Percentiles rank a stretch among this genome's conserved stretches.
phyloP scores from a whole-genome alignment of 2,888 invertebrate genomes.

The Aleiodes leptofemur region DNA sequence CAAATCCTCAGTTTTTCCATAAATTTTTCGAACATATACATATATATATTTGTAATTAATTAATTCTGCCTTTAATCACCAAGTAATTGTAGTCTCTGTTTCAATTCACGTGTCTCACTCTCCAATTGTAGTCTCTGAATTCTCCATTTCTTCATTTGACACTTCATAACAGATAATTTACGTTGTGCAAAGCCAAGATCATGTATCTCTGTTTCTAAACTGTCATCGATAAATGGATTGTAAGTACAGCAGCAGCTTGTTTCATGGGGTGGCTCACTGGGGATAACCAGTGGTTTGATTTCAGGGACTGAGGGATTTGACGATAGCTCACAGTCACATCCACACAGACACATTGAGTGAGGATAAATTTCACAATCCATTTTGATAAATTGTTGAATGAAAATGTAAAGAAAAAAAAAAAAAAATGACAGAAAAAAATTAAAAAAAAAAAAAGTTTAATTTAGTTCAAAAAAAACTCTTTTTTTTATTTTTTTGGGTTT shows the following conservation, averaged over 20 bases:
- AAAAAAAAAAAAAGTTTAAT: no score
- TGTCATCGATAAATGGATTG: slow-evolving; percentile 65
- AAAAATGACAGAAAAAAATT: no score
- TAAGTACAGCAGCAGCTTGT: slow-evolving; percentile 66
- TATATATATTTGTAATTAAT: slow-evolving; percentile 14
- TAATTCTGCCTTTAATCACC: slow-evolving; percentile 7
- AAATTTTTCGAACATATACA: neutral
- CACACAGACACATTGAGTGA: slow-evolving; percentile 30
- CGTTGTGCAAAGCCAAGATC: slow-evolving; percentile 67
- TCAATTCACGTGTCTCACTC: slow-evolving; percentile 68
- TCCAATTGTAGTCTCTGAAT: slow-evolving; percentile 67
- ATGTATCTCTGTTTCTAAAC: slow-evolving; percentile 63
- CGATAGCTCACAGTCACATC: slow-evolving; percentile 15
- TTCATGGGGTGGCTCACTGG: slow-evolving; percentile 59
- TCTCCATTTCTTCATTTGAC: slow-evolving; percentile 71
- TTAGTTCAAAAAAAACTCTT: no score
- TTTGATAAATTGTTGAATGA: neutral
- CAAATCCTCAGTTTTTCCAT: neutral
- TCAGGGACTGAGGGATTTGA: slow-evolving; percentile 10
- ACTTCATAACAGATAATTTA: slow-evolving; percentile 69
- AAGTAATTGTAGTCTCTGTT: slow-evolving; percentile 43
- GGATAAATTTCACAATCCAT: slow-evolving; percentile 31
- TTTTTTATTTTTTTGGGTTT: no score
- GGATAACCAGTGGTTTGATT: neutral
- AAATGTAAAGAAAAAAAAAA: no score